These are phyloP conservation scores for Dione juno DNA, from an alignment of 2,888 invertebrate species.

Conservation along the genomic window DNA sequence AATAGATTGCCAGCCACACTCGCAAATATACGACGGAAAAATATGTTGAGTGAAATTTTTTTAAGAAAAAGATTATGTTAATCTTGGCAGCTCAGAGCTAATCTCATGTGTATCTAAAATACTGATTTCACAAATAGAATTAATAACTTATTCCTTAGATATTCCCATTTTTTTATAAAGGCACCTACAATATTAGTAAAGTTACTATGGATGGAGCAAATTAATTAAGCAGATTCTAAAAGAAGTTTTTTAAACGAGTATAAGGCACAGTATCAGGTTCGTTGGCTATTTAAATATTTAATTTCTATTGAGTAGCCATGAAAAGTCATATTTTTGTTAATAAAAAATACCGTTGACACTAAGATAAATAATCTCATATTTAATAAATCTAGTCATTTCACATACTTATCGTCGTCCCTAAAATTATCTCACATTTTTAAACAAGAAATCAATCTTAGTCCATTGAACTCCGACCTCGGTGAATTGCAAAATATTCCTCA, in stretches of 20 bases:
- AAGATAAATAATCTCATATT: no score
- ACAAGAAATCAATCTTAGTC: neutral
- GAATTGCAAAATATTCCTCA: slow-evolving; percentile 6
- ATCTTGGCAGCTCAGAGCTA: neutral
- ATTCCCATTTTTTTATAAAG: neutral
- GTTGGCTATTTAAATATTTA: no score
- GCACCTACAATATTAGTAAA: neutral
- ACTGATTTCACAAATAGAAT: neutral
- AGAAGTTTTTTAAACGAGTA: no score
- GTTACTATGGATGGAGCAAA: neutral
- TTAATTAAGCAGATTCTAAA: no score
- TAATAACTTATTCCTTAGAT: neutral
- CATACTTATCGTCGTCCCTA: no score
- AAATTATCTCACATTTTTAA: neutral
- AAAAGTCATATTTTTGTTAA: no score
- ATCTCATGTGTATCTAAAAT: neutral
- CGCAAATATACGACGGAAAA: slow-evolving; percentile 26
- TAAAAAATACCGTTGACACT: no score
- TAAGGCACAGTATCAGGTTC: no score
- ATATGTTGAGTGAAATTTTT: slow-evolving; percentile 21
- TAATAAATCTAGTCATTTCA: no score
- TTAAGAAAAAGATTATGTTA: neutral
- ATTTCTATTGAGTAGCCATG: no score
- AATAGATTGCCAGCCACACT: slow-evolving; percentile 39
- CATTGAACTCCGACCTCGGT: neutral